Evolutionary conservation across 1,140 invertebrate species (phyloP).

Genomic region (Arctopsyche grandis): DNA sequence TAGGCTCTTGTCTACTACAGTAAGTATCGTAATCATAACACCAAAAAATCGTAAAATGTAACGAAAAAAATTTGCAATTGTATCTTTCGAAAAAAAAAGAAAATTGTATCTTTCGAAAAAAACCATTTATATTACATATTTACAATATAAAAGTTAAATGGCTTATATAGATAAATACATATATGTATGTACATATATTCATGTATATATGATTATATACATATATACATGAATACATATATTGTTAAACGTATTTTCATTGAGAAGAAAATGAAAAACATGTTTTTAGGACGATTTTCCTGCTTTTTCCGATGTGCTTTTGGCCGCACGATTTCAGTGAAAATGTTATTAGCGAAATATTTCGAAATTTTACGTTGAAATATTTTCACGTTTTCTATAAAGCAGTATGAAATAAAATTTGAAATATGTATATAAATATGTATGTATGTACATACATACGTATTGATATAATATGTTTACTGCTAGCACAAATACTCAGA

Average conservation of each 20-base stretch:
- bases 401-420: neutral
- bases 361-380: neutral
- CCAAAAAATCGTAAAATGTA: no score
- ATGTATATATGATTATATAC: neutral
- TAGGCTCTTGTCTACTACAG: no score
- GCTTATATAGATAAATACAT: no score
- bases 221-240: neutral
- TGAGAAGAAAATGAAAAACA: neutral
- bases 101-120: no score
- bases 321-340: neutral
- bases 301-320: neutral
- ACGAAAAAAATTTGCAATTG: no score
- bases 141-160: no score
- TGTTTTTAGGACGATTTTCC: neutral
- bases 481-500: no score
- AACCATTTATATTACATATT: no score
- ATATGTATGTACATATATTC: no score
- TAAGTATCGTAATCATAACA: no score
- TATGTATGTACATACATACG: neutral
- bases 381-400: neutral
- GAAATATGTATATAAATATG: neutral
- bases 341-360: neutral
- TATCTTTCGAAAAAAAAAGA: no score
- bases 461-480: neutral
- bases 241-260: neutral